A percentile compares a stretch with the other conserved stretches of the same genome.
phyloP scores from a whole-genome alignment of 92 coral and sea anemone species.

The Epizoanthus rinbou region DNA sequence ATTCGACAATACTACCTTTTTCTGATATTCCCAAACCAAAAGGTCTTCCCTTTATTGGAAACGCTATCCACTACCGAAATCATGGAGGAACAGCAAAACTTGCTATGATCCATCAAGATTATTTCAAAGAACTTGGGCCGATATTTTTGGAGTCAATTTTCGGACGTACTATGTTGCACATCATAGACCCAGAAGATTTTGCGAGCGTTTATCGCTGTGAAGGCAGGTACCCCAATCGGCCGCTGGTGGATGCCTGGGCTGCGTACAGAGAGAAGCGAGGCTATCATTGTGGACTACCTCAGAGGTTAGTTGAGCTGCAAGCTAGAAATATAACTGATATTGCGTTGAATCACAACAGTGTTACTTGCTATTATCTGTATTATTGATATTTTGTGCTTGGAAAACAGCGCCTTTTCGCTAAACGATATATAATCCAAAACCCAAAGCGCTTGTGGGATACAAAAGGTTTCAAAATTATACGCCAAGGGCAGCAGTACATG shows the following conservation, averaged over 20 bases:
- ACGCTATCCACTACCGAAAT: constrained; percentile 18
- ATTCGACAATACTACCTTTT: constrained; percentile 19
- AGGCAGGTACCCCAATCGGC: constrained; percentile 66
- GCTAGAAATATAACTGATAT: too few species aligned
- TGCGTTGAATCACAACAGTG: too few species aligned
- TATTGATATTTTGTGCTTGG: too few species aligned
- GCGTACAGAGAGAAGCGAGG: constrained; percentile 29
- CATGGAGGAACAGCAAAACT: constrained; percentile 41
- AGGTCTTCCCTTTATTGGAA: constrained; percentile 13
- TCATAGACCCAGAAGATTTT: constrained; percentile 58
- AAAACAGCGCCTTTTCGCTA: too few species aligned
- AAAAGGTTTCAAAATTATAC: too few species aligned
- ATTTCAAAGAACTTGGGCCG: constrained; percentile 65
- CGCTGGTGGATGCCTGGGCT: constrained; percentile 41
- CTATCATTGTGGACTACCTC: constrained; percentile 36
- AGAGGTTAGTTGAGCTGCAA: constrained; percentile 10
- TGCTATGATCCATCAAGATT: constrained; percentile 25
- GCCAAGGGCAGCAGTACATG: too few species aligned
- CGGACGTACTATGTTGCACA: constrained; percentile 45
- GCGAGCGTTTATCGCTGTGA: constrained; percentile 66
- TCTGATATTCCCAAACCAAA: constrained; percentile 52
- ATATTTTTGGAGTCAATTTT: constrained; percentile 58
- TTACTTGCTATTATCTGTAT: too few species aligned
- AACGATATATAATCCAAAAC: too few species aligned
- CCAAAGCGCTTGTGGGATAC: too few species aligned